These are phyloP conservation scores for Drosophila mercatorum DNA, from an alignment of 2,888 invertebrate species.

Conservation along the genomic window DNA sequence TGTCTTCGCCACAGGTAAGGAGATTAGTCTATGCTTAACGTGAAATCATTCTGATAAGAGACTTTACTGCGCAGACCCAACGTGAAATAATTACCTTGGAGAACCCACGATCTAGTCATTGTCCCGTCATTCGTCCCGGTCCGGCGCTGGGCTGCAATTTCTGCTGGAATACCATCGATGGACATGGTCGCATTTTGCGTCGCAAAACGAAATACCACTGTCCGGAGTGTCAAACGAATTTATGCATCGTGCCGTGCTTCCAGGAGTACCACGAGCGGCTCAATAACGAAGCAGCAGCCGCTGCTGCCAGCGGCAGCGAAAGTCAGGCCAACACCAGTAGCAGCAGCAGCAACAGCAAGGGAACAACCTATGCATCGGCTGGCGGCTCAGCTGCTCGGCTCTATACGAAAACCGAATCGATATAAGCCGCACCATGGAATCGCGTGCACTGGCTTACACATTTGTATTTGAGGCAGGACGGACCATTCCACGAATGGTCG, in stretches of 20 bases:
- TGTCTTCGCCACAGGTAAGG: conserved; percentile 87
- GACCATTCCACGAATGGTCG: conserved; percentile 27
- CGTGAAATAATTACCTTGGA: conserved; percentile 84
- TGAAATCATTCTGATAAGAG: neutral
- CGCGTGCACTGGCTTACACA: conserved; percentile 47
- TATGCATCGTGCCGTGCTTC: conserved; percentile 95
- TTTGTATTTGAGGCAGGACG: conserved; percentile 74
- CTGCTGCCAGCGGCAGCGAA: conserved; percentile 58
- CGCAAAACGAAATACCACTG: conserved; percentile 96
- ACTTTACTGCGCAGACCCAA: conserved; percentile 82
- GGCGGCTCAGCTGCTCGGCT: conserved; percentile 65
- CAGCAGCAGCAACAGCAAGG: conserved; percentile 53
- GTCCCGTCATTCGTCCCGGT: conserved; percentile 92
- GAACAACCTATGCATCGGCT: conserved; percentile 55
- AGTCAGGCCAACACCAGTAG: conserved; percentile 50
- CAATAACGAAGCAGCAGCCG: conserved; percentile 80
- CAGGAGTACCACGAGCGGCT: conserved; percentile 92
- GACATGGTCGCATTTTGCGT: conserved; percentile 91
- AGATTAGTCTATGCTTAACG: too few relatives aligned
- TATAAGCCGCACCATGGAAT: conserved; percentile 72
- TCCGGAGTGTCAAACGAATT: conserved; percentile 94
- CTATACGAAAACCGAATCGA: conserved; percentile 84
- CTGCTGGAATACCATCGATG: conserved; percentile 96
- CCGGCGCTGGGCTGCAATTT: conserved; percentile 95
- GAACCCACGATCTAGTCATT: conserved; percentile 90